Evolutionary conservation across 2,888 invertebrate genomes (phyloP).

Genomic region (Rotaria socialis): DNA sequence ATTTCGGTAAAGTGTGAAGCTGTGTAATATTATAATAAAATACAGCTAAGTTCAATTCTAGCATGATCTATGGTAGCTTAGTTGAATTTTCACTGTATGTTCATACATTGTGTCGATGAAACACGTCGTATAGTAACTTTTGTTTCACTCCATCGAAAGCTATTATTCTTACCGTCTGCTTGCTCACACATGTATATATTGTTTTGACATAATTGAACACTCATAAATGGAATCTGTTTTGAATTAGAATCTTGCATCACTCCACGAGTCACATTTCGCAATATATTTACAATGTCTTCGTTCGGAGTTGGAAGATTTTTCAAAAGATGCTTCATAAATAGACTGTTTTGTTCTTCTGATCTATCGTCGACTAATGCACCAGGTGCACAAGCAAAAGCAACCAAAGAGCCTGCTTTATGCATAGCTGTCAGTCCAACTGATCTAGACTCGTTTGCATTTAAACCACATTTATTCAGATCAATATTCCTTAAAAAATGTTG

Average conservation of each 20-base stretch:
- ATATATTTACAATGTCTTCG: not conserved
- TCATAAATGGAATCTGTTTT: not conserved
- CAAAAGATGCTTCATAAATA: not conserved
- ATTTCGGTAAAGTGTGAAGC: too few species aligned
- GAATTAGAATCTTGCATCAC: not conserved
- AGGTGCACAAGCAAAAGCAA: not conserved
- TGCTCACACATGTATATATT: not conserved
- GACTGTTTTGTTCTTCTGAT: not conserved
- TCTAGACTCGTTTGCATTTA: too few species aligned
- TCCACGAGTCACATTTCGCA: not conserved
- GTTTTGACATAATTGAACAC: not conserved
- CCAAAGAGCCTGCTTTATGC: not conserved
- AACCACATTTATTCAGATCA: too few species aligned
- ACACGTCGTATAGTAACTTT: too few species aligned
- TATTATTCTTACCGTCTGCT: not conserved
- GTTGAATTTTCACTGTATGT: too few species aligned
- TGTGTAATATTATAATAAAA: too few species aligned
- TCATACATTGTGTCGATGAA: too few species aligned
- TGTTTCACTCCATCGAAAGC: not conserved
- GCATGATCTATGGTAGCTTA: too few species aligned
- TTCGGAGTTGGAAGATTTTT: not conserved
- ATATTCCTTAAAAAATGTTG: not conserved
- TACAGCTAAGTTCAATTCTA: too few species aligned
- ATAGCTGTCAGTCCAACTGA: not conserved
- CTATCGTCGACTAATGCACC: not conserved